Evolutionary conservation across 2,888 invertebrate genomes (phyloP).

Genomic region (Meteorus colon): DNA sequence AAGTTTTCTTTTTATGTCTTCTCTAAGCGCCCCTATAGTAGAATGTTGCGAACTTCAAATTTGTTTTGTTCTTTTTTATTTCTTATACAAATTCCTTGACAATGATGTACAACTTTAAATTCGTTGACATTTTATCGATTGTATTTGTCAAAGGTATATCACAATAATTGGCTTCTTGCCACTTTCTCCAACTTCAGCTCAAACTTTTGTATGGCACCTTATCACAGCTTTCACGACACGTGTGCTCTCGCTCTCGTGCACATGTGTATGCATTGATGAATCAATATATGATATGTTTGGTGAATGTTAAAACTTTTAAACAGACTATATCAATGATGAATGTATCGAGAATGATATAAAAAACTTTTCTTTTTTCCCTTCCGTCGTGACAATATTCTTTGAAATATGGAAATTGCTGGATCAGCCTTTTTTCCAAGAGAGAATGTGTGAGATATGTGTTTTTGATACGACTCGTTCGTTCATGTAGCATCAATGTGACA

Average conservation of each 20-base stretch:
- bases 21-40: neutral
- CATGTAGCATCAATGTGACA: neutral
- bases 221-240: constrained; percentile 7
- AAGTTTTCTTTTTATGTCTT: constrained; percentile 17
- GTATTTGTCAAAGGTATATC: constrained; percentile 13
- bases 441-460: neutral
- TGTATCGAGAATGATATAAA: constrained; percentile 49
- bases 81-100: neutral
- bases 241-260: neutral
- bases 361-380: neutral
- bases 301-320: constrained; percentile 28
- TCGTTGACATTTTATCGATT: constrained; percentile 2
- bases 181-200: neutral
- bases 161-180: constrained; percentile 4
- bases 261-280: constrained; percentile 22
- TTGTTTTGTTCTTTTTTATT: neutral
- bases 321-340: constrained; percentile 9
- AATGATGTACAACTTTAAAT: neutral
- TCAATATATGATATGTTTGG: neutral
- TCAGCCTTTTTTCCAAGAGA: neutral
- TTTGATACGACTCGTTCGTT: constrained; percentile 31
- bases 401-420: neutral
- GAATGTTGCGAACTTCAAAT: neutral
- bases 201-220: constrained; percentile 25
- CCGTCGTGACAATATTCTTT: constrained; percentile 7